phyloP scores from a whole-genome alignment of 2,888 invertebrate species.

The Hirtodrosophila confusa region DNA sequence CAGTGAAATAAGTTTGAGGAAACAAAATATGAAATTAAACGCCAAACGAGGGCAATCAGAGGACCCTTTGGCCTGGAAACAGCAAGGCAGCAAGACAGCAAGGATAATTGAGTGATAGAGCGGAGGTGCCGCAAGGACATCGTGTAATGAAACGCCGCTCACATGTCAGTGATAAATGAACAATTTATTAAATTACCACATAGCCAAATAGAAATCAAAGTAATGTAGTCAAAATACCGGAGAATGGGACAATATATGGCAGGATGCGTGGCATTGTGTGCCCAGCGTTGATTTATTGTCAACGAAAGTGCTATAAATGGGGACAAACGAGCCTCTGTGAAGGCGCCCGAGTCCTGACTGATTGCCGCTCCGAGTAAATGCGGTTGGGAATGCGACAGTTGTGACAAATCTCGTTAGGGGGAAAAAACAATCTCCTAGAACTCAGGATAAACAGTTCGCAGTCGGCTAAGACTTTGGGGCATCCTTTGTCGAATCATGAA shows the following conservation, averaged over 20 bases:
- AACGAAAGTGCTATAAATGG: constrained; percentile 40
- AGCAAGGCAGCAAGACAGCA: constrained; percentile 1
- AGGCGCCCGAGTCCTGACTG: constrained; percentile 1
- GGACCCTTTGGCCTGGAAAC: not conserved
- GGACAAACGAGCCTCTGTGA: constrained; percentile 29
- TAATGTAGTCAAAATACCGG: constrained; percentile 33
- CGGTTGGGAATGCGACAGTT: not conserved
- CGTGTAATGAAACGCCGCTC: constrained; percentile 44
- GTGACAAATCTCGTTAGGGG: constrained; percentile 1
- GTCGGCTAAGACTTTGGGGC: too few relatives aligned
- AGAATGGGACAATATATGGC: constrained; percentile 25
- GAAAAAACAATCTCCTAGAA: too few relatives aligned
- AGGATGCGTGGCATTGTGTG: constrained; percentile 11
- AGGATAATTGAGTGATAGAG: not conserved
- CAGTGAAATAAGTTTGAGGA: constrained; percentile 6
- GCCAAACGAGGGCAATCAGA: constrained; percentile 8
- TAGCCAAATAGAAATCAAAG: constrained; percentile 65
- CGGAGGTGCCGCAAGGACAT: constrained; percentile 11
- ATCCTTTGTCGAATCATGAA: too few relatives aligned
- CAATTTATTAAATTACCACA: constrained; percentile 73
- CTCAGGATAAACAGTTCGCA: too few relatives aligned
- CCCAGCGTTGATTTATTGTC: constrained; percentile 42
- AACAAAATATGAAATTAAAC: constrained; percentile 42
- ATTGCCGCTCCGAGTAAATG: constrained; percentile 3
- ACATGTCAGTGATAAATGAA: constrained; percentile 71